A percentile compares a stretch with the other conserved stretches of the same genome.
phyloP scores from a whole-genome alignment of 2,888 invertebrate species.

The Auanema sp. region DNA sequence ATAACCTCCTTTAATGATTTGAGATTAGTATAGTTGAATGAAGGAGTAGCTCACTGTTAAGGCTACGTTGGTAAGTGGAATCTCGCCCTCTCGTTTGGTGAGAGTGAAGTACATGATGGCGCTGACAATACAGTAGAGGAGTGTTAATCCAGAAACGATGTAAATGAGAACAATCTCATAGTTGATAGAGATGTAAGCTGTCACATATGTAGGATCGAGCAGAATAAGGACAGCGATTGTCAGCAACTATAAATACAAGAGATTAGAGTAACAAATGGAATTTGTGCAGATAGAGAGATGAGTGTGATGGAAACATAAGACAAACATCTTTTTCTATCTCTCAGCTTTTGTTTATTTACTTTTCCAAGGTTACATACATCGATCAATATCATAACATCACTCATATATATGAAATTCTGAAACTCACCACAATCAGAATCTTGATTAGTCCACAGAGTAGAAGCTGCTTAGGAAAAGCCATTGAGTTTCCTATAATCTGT shows the following conservation, averaged over 20 bases:
- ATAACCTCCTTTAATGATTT: conserved; percentile 54
- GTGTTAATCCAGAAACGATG: conserved; percentile 53
- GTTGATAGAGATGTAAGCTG: conserved; percentile 62
- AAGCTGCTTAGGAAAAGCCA: conserved; percentile 59
- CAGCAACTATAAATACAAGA: conserved; percentile 27
- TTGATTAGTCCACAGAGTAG: conserved; percentile 54
- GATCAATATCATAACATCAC: no score
- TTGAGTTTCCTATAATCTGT: conserved; percentile 9
- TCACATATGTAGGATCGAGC: conserved; percentile 60
- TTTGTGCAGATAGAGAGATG: conserved; percentile 5
- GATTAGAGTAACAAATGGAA: background rate
- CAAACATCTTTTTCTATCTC: background rate
- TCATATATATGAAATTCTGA: background rate
- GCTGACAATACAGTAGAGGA: conserved; percentile 61
- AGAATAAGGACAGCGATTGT: conserved; percentile 54
- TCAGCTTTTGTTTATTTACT: background rate
- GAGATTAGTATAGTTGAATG: background rate
- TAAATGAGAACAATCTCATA: conserved; percentile 60
- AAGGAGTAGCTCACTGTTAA: conserved; percentile 44
- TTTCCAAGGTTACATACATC: background rate
- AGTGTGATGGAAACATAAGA: conserved; percentile 1
- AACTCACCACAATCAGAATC: conserved; percentile 56
- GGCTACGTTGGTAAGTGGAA: conserved; percentile 57
- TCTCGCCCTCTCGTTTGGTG: conserved; percentile 46
- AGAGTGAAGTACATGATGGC: conserved; percentile 56